A percentile compares a stretch with the other conserved stretches of the same genome.
Evolutionary conservation across 1,140 invertebrate genomes (phyloP).

Genomic region (Leptinotarsa lineolata): DNA sequence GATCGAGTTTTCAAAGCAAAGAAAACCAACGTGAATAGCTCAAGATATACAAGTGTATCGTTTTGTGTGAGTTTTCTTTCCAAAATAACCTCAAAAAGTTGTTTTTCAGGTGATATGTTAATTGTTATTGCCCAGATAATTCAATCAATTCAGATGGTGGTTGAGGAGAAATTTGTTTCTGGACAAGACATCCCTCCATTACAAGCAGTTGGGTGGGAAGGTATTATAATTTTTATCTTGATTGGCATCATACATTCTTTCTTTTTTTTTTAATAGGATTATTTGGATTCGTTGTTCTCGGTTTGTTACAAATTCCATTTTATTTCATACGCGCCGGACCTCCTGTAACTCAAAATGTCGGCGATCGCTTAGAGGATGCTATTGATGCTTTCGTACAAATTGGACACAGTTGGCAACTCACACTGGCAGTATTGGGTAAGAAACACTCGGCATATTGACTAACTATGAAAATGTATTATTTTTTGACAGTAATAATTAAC

Average conservation of each 20-base stretch:
- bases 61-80: neutral
- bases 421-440: constrained; percentile 70
- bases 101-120: constrained; percentile 75
- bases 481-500: neutral
- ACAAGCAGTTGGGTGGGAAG: constrained; percentile 93
- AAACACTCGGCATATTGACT: neutral
- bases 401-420: constrained; percentile 65
- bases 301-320: constrained; percentile 77
- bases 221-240: constrained; percentile 61
- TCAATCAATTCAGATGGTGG: constrained; percentile 89
- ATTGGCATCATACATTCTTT: neutral
- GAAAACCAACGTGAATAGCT: neutral
- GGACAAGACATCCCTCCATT: constrained; percentile 78
- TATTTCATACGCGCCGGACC: constrained; percentile 79
- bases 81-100: neutral
- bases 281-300: constrained; percentile 82
- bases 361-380: constrained; percentile 82
- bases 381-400: constrained; percentile 86
- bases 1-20: no score
- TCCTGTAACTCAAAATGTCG: constrained; percentile 78
- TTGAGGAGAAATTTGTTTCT: constrained; percentile 89
- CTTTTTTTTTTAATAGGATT: constrained; percentile 57
- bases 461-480: neutral
- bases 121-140: constrained; percentile 92
- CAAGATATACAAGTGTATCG: neutral